phyloP scores from a whole-genome alignment of 1,140 invertebrate genomes.

The Propsilocerus akamusi region DNA sequence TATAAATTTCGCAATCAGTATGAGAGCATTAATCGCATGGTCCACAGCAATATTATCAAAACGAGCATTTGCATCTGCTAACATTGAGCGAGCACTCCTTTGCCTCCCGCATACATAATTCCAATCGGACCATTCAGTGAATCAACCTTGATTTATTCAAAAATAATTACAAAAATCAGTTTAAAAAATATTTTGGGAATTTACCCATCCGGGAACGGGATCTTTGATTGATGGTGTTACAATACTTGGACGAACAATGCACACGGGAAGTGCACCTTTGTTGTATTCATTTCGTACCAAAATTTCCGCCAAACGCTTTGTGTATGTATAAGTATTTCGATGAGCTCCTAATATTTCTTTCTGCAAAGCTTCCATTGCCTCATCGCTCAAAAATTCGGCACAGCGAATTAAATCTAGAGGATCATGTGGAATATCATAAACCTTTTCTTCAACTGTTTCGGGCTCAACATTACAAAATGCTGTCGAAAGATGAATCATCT shows the following conservation, averaged over 20 bases:
- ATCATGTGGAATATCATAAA: constrained; percentile 40
- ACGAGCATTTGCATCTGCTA: no score
- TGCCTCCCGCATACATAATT: constrained; percentile 46
- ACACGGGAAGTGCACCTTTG: constrained; percentile 34
- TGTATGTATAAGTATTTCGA: constrained; percentile 58
- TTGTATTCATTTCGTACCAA: constrained; percentile 38
- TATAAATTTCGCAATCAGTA: no score
- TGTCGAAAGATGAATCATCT: constrained; percentile 46
- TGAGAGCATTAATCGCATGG: constrained; percentile 61
- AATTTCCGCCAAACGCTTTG: constrained; percentile 48
- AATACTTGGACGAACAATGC: constrained; percentile 48
- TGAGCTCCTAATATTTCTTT: constrained; percentile 42
- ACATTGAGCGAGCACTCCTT: no score
- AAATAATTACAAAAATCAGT: constrained; percentile 23
- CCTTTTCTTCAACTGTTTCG: constrained; percentile 41
- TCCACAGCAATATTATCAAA: constrained; percentile 81
- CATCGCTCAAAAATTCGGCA: constrained; percentile 46
- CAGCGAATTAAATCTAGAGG: constrained; percentile 48
- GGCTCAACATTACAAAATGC: constrained; percentile 38
- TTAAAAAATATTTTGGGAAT: no score
- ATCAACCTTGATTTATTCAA: constrained; percentile 54
- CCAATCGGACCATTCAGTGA: constrained; percentile 76
- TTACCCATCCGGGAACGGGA: constrained; percentile 58
- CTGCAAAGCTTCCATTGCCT: constrained; percentile 41
- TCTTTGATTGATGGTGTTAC: constrained; percentile 34